Conservation (phyloP, 2,113 vertebrate genomes). For the Cyanistes caeruleus region DNA sequence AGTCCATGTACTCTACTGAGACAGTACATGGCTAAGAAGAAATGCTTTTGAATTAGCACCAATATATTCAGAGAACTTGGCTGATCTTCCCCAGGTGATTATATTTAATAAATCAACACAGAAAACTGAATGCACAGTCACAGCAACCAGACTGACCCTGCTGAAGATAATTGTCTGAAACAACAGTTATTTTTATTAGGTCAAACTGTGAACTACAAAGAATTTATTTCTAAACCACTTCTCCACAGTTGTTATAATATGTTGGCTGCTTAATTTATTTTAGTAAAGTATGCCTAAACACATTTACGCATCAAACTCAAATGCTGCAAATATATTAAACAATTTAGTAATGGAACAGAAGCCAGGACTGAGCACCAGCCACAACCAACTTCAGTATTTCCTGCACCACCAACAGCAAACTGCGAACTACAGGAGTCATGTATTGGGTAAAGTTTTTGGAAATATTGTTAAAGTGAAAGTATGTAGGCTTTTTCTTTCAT, state of each 20-base stretch:
- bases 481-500: background rate
- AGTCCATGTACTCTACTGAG: background rate
- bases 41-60: background rate
- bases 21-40: background rate
- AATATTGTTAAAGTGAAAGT: background rate
- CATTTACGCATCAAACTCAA: background rate
- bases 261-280: background rate
- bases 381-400: background rate
- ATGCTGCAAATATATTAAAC: background rate
- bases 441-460: background rate
- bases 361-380: background rate
- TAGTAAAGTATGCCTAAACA: background rate
- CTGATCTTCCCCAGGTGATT: background rate
- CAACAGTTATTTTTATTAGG: slow-evolving; percentile 1
- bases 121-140: background rate
- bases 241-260: background rate
- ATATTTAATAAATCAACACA: background rate
- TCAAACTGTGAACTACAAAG: background rate
- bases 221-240: background rate
- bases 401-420: background rate
- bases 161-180: background rate
- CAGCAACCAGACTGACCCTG: background rate
- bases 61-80: background rate
- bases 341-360: background rate
- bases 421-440: background rate